phyloP scores from a whole-genome alignment of 2,113 vertebrate genomes.

The Mohoua ochrocephala region DNA sequence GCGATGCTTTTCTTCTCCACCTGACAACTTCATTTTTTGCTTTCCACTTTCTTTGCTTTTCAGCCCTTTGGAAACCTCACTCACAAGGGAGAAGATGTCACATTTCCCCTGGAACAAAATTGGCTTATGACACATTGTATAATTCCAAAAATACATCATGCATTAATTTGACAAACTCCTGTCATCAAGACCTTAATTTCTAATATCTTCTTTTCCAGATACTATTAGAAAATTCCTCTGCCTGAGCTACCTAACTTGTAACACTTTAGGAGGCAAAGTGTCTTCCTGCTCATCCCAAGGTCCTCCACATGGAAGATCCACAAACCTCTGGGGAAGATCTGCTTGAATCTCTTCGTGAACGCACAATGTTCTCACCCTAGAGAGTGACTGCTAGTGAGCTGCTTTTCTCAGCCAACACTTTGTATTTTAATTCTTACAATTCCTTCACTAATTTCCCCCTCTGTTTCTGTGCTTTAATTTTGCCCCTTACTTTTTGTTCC shows the following conservation, averaged over 20 bases:
- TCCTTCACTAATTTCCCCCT: neutral
- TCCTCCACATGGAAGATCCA: neutral
- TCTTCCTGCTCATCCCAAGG: neutral
- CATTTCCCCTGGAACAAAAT: constrained; percentile 12
- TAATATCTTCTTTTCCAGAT: neutral
- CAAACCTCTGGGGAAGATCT: neutral
- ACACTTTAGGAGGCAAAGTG: neutral
- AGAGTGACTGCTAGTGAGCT: neutral
- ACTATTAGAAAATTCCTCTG: neutral
- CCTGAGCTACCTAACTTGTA: neutral
- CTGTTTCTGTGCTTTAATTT: neutral
- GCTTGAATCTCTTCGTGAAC: neutral
- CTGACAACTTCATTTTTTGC: constrained; percentile 12
- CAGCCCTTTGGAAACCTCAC: constrained; percentile 5
- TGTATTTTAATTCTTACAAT: neutral
- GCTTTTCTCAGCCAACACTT: neutral
- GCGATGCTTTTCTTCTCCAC: neutral
- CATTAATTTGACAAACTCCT: constrained; percentile 33
- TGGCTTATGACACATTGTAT: constrained; percentile 32
- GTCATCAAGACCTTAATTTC: constrained; percentile 16
- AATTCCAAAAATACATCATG: constrained; percentile 23
- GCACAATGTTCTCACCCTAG: neutral
- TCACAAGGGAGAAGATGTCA: constrained; percentile 23
- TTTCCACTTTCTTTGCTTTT: constrained; percentile 20
- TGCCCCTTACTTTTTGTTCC: neutral